Percentiles rank a stretch among this genome's conserved stretches.
Conservation (phyloP, 1,140 invertebrate genomes). For the Tyrophagus putrescentiae region DNA sequence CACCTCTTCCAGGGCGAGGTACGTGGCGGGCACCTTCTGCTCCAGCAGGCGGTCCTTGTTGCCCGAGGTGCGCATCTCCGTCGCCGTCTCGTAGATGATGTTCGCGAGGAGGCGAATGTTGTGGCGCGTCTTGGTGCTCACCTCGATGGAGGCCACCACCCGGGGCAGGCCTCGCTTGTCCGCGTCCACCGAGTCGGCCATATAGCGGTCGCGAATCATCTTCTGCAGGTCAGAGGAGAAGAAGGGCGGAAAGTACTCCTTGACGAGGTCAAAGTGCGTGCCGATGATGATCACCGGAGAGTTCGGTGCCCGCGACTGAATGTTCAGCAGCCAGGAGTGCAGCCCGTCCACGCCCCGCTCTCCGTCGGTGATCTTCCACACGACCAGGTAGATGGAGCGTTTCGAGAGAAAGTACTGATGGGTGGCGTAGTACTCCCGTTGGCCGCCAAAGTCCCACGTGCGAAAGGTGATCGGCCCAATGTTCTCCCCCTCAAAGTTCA, state of each 20-base stretch:
- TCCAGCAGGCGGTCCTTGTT: slow-evolving; percentile 78
- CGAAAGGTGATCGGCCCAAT: slow-evolving; percentile 77
- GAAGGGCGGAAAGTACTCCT: slow-evolving; percentile 49
- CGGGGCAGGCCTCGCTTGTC: slow-evolving; percentile 87
- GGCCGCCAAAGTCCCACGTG: slow-evolving; percentile 97
- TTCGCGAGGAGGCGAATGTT: slow-evolving; percentile 82
- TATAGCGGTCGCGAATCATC: slow-evolving; percentile 71
- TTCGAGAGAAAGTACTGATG: slow-evolving; percentile 97
- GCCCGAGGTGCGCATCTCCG: slow-evolving; percentile 65
- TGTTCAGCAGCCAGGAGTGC: slow-evolving; percentile 85
- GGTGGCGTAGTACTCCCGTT: slow-evolving; percentile 83
- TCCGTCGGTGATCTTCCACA: slow-evolving; percentile 88
- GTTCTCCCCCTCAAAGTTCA: slow-evolving; percentile 31
- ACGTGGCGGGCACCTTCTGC: slow-evolving; percentile 88
- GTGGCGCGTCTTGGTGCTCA: slow-evolving; percentile 67
- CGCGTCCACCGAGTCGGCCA: slow-evolving; percentile 70
- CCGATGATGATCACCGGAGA: slow-evolving; percentile 85
- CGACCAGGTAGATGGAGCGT: slow-evolving; percentile 81
- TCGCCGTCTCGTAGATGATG: slow-evolving; percentile 82
- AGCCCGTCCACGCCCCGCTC: slow-evolving; percentile 75
- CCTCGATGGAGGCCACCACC: slow-evolving; percentile 82
- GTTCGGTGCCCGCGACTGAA: slow-evolving; percentile 81
- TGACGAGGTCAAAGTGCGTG: slow-evolving; percentile 80
- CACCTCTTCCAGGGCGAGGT: slow-evolving; percentile 82
- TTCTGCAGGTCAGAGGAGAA: slow-evolving; percentile 72